Evolutionary conservation across 2,113 vertebrate genomes (phyloP).

Genomic region (Galbula dea): DNA sequence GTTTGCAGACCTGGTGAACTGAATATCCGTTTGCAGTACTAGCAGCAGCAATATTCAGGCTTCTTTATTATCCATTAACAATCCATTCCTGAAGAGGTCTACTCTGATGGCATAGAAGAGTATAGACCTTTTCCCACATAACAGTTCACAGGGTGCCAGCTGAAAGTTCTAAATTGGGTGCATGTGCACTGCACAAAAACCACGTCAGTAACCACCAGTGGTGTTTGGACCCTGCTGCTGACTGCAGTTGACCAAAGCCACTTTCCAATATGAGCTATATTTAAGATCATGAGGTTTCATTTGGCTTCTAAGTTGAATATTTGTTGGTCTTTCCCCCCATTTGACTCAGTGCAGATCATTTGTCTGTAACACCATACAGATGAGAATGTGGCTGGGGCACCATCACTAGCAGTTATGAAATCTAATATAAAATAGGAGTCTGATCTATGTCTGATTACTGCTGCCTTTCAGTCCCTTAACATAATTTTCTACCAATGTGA

Average conservation of each 20-base stretch:
- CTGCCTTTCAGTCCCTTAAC: not conserved
- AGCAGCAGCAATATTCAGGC: not conserved
- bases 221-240: not conserved
- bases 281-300: not conserved
- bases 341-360: not conserved
- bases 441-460: not conserved
- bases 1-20: not conserved
- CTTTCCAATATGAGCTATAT: not conserved
- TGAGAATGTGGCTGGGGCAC: not conserved
- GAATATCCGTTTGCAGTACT: not conserved
- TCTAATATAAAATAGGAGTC: not conserved
- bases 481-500: not conserved
- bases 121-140: not conserved
- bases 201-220: not conserved
- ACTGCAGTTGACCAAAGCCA: not conserved
- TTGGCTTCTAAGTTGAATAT: not conserved
- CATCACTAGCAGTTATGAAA: not conserved
- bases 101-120: not conserved
- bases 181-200: not conserved
- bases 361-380: not conserved
- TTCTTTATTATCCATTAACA: not conserved
- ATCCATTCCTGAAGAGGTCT: not conserved
- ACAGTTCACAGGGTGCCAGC: not conserved
- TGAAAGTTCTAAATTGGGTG: not conserved
- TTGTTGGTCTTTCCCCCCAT: accelerated